Evolutionary conservation across 2,113 vertebrate genomes (phyloP), one percentile per base, ranked within the genome.

Genomic region (Natator depressus): DNA sequence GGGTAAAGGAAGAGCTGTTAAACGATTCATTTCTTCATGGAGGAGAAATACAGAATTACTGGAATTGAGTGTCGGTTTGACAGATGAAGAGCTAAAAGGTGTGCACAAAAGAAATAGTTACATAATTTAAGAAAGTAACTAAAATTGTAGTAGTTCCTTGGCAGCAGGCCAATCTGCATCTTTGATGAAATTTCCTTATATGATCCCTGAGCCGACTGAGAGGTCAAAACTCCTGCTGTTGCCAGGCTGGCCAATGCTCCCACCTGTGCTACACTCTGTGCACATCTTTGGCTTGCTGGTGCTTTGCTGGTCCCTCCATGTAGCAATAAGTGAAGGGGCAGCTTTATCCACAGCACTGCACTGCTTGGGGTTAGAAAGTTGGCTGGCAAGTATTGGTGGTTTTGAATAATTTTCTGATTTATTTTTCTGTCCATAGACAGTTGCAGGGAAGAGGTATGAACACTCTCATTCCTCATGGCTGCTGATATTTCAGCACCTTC

Each of bases 341-440:
- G 12, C 3, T 53, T 89, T 94, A 29, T 49, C 87, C 47, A 5
- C 24, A n/a, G 85, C n/a, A 81, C 55, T 81, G 35, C n/a, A 46
- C 16, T 87, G 14, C 38, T 87, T 72, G 53, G 42, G 75, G 75
- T 27, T 47, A 94, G 91, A 90, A 46, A 31, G 13, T 17, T 53
- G 90, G 19, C 11, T 57, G 46, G 78, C 75, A 78, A 35, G 16
- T 79, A 0, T 72, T 81, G 14, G 1, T 11, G 50, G 47, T 89
- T 47, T 2, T 20, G 3, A 57, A 27, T 79, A 57, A 29, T 80
- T 89, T 54, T 81, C 42, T 29, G 80, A 5, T 78, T 27, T 46
- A 46, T 27, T 78, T 29, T 78, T 47, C 75, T 47, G 42, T 12
- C 75, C 25, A 89, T 89, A 89, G 0, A 1, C 47, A 54, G 2